A percentile compares a stretch with the other conserved stretches of the same genome.
These are phyloP conservation scores for Oeneis ivallda DNA, from an alignment of 2,888 invertebrate species.

Conservation along the genomic window DNA sequence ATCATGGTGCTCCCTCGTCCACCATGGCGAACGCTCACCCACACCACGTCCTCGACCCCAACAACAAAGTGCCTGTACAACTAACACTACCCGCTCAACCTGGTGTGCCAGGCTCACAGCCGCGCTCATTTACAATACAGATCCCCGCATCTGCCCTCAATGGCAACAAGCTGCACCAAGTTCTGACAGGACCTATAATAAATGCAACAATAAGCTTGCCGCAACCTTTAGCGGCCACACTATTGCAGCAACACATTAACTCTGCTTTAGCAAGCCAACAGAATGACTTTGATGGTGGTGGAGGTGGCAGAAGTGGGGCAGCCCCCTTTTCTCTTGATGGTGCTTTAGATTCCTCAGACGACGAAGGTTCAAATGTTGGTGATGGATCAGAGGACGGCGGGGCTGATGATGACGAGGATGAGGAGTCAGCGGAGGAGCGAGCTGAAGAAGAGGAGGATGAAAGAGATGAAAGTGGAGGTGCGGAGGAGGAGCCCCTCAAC, in stretches of 20 bases:
- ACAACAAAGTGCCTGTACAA: slow-evolving; percentile 80
- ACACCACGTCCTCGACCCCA: slow-evolving; percentile 71
- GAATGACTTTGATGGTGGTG: slow-evolving; percentile 75
- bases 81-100: slow-evolving; percentile 92
- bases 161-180: slow-evolving; percentile 85
- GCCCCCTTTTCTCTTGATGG: slow-evolving; percentile 82
- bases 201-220: slow-evolving; percentile 95
- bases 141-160: slow-evolving; percentile 93
- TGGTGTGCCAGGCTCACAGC: slow-evolving; percentile 85
- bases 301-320: slow-evolving; percentile 71
- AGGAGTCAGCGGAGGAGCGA: slow-evolving; percentile 86
- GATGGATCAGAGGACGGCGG: slow-evolving; percentile 86
- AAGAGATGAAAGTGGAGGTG: slow-evolving; percentile 84
- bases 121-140: slow-evolving; percentile 92
- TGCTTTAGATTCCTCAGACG: slow-evolving; percentile 86
- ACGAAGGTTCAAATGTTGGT: slow-evolving; percentile 85
- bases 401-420: slow-evolving; percentile 87
- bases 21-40: slow-evolving; percentile 65
- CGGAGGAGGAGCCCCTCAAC: slow-evolving; percentile 94
- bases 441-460: slow-evolving; percentile 86
- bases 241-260: slow-evolving; percentile 94
- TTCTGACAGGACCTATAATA: slow-evolving; percentile 93
- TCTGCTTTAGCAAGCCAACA: slow-evolving; percentile 84
- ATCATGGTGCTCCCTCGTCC: slow-evolving; percentile 61
- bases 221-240: slow-evolving; percentile 88